phyloP scores from a whole-genome alignment of 92 coral and sea anemone genomes.

The Paramuricea clavata region DNA sequence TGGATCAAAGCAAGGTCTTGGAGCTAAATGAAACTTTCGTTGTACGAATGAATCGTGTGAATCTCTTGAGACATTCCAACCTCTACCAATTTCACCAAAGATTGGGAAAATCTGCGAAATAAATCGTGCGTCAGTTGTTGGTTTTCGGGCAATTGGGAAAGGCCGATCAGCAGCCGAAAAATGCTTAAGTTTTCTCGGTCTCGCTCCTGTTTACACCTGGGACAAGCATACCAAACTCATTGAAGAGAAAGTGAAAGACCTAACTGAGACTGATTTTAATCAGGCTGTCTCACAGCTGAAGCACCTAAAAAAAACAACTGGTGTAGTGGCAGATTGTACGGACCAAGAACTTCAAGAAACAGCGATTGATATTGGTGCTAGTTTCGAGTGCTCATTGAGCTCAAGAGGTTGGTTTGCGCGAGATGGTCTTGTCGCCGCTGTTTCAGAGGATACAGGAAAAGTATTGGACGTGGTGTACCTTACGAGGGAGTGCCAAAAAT shows the following conservation, averaged over 20 bases:
- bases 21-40: too few relatives aligned
- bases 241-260: slow-evolving; percentile 47
- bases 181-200: slow-evolving; percentile 42
- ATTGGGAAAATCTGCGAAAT: slow-evolving; percentile 45
- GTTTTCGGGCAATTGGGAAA: slow-evolving; percentile 40
- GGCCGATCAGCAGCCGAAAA: slow-evolving; percentile 59
- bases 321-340: slow-evolving; percentile 30
- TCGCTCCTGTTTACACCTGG: too few relatives aligned
- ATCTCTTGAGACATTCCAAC: slow-evolving; percentile 22
- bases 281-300: slow-evolving; percentile 48
- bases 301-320: neutral
- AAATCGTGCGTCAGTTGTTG: slow-evolving; percentile 49
- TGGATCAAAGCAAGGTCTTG: too few relatives aligned
- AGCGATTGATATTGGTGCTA: slow-evolving; percentile 61
- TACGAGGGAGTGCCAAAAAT: slow-evolving; percentile 49
- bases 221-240: slow-evolving; percentile 42
- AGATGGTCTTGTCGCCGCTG: slow-evolving; percentile 70
- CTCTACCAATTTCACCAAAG: slow-evolving; percentile 52
- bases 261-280: slow-evolving; percentile 43
- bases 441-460: slow-evolving; percentile 68
- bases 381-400: slow-evolving; percentile 70
- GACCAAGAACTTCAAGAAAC: slow-evolving; percentile 52
- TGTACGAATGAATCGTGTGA: slow-evolving; percentile 28
- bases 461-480: slow-evolving; percentile 58
- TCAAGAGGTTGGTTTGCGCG: slow-evolving; percentile 74